Evolutionary conservation across 2,113 vertebrate species (phyloP).

Genomic region (Chaenocephalus aceratus): DNA sequence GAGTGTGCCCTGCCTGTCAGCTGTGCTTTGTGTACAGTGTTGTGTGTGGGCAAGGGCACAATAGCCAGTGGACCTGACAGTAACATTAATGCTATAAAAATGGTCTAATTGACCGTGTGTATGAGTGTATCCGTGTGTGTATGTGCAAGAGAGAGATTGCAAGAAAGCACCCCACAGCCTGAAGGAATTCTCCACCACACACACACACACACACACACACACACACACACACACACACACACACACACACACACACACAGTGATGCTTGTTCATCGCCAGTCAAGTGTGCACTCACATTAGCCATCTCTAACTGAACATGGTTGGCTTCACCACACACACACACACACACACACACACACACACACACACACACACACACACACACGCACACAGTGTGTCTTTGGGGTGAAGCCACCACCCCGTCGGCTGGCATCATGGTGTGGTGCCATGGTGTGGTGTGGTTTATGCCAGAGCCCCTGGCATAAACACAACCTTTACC

Average conservation of each 20-base stretch:
- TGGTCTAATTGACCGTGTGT: constrained; percentile 62
- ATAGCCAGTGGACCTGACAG: constrained; percentile 64
- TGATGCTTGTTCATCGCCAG: constrained; percentile 44
- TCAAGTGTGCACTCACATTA: constrained; percentile 62
- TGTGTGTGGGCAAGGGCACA: constrained; percentile 41
- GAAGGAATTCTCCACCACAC: constrained; percentile 21
- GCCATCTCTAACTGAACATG: constrained; percentile 51
- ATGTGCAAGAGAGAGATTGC: not conserved
- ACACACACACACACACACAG: not conserved
- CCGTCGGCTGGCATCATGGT: constrained; percentile 54
- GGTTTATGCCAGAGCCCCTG: constrained; percentile 62
- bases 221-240: too few species aligned
- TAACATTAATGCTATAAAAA: constrained; percentile 68
- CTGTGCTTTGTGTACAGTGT: constrained; percentile 45
- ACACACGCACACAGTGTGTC: not conserved
- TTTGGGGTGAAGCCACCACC: constrained; percentile 16
- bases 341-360: constrained; percentile 1
- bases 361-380: too few species aligned
- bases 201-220: constrained; percentile 31
- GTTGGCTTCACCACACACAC: constrained; percentile 35
- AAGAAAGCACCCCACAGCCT: constrained; percentile 27
- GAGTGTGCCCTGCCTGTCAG: constrained; percentile 36
- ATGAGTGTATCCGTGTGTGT: constrained; percentile 1
- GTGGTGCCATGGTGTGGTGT: too few species aligned
- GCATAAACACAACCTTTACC: constrained; percentile 74